A percentile compares a stretch with the other conserved stretches of the same genome.
phyloP scores from a whole-genome alignment of 53 echinoderm and acorn worm genomes.

The Antedon mediterranea region DNA sequence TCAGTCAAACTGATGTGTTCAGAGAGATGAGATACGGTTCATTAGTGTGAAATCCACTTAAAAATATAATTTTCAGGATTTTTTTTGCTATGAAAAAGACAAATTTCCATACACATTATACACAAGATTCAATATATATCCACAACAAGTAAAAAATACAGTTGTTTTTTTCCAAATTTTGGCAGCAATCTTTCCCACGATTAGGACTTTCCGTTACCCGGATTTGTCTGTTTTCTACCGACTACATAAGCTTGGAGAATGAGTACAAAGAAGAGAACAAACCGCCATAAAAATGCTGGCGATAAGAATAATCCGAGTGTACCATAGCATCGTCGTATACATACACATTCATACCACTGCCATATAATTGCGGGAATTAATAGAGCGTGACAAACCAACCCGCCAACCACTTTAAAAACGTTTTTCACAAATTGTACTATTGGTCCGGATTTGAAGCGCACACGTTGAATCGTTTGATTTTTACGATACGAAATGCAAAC shows the following conservation, averaged over 20 bases:
- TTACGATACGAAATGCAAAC: slow-evolving; percentile 21
- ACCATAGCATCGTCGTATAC: not conserved
- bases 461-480: not conserved
- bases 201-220: not conserved
- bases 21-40: too few relatives aligned
- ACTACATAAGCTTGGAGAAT: not conserved
- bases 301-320: not conserved
- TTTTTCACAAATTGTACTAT: not conserved
- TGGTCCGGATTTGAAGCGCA: not conserved
- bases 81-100: too few relatives aligned
- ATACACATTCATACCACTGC: not conserved
- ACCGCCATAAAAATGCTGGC: not conserved
- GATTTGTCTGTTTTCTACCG: not conserved
- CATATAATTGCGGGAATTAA: not conserved
- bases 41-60: too few relatives aligned
- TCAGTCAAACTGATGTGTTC: too few relatives aligned
- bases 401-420: not conserved
- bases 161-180: too few relatives aligned
- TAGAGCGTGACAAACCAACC: not conserved
- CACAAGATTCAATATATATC: too few relatives aligned
- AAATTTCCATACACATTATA: too few relatives aligned
- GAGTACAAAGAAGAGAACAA: not conserved
- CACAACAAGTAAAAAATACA: too few relatives aligned
- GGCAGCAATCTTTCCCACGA: too few relatives aligned
- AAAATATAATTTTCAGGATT: too few relatives aligned